Evolutionary conservation across 2,797 vertebrate species (phyloP), one percentile per base, ranked within the genome.

Genomic region (Mastacembelus armatus): DNA sequence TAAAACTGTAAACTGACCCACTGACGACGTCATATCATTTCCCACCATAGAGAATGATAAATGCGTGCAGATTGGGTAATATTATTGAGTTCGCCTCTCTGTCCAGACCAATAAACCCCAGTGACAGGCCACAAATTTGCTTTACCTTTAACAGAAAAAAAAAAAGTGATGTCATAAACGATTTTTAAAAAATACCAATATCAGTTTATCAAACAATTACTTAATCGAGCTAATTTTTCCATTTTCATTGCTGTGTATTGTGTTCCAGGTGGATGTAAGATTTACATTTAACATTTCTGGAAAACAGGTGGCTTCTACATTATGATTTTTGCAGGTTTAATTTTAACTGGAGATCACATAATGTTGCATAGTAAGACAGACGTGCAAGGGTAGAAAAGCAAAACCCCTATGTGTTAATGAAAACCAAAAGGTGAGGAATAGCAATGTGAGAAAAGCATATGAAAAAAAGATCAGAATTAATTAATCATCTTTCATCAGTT

Each of bases 391-490:
- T 2, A 21, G 7, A 66, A 65, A 56, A 33, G 12, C 16, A 45
- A 68, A 55, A 14, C 21, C 7, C 56, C 60, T 32, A 58, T 27
- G 64, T 72, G 71, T 58, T 70, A 66, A 77, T 75, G 50, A 67
- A 69, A 77, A 32, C 12, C 16, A 36, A 47, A 63, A 60, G 26
- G 56, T 60, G 49, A 66, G 9, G 24, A 60, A 38, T 33, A 52
- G 62, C 38, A 16, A 43, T 18, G 44, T 49, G 56, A 59, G 59
- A 77, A 66, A 22, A 44, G 70, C 40, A 14, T 38, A 10, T 39
- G 21, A 47, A 60, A 51, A 44, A 61, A 65, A 59, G 42, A 73
- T 63, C 26, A 24, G 64, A 71, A 71, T 71, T 69, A 56, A 78
- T 85, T 68, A 68, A 32, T 16, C 16, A 19, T 26, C 35, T 55